A percentile compares a stretch with the other conserved stretches of the same genome.
Conservation (phyloP, 1,140 invertebrate genomes). For the Drosophila ercepeae region DNA sequence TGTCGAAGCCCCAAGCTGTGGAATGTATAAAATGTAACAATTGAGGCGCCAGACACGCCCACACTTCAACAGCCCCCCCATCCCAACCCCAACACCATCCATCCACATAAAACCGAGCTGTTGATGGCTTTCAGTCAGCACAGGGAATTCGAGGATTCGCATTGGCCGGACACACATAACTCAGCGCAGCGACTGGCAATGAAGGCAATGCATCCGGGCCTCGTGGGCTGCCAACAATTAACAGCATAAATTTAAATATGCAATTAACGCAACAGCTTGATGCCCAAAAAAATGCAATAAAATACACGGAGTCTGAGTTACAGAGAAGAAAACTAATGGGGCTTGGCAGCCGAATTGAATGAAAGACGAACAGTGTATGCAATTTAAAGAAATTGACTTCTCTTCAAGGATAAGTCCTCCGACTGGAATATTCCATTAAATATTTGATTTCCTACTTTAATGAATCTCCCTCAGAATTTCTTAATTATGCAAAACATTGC, state of each 20-base stretch:
- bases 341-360: not conserved
- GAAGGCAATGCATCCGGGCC: slow-evolving; percentile 42
- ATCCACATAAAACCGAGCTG: slow-evolving; percentile 22
- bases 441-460: not conserved
- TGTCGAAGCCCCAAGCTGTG: not conserved
- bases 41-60: slow-evolving; percentile 37
- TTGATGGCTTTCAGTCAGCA: slow-evolving; percentile 43
- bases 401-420: too few relatives aligned
- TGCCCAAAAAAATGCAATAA: slow-evolving; percentile 27
- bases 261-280: slow-evolving; percentile 78
- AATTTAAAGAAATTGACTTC: too few relatives aligned
- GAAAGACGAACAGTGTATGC: not conserved
- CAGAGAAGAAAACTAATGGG: slow-evolving; percentile 1
- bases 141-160: slow-evolving; percentile 21
- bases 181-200: slow-evolving; percentile 37
- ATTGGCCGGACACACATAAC: slow-evolving; percentile 34
- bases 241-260: slow-evolving; percentile 82
- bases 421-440: not conserved
- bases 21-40: slow-evolving; percentile 32
- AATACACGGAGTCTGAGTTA: not conserved
- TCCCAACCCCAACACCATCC: not conserved
- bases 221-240: slow-evolving; percentile 62
- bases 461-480: not conserved
- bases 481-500: not conserved
- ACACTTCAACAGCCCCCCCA: not conserved